Evolutionary conservation across 2,797 vertebrate genomes (phyloP).

Genomic region (Lophius americanus): DNA sequence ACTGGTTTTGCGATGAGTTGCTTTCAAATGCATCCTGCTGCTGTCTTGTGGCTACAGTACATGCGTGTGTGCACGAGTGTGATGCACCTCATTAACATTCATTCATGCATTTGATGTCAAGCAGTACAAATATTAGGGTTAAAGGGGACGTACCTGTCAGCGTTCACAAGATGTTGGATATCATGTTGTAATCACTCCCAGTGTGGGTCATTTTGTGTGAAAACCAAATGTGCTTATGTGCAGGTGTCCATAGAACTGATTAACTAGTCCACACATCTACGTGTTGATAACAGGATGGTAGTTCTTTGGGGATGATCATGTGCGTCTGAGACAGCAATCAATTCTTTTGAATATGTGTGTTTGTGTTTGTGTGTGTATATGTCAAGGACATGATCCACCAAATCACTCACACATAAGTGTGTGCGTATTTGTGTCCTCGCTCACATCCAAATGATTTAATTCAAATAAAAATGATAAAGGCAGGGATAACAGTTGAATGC

Average conservation of each 20-base stretch:
- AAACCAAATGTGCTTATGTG: slow-evolving; percentile 18
- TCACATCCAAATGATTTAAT: slow-evolving; percentile 37
- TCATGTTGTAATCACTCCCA: slow-evolving; percentile 57
- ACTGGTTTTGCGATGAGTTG: slow-evolving; percentile 41
- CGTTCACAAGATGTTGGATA: slow-evolving; percentile 54
- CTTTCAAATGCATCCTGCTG: slow-evolving; percentile 41
- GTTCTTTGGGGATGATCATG: neutral
- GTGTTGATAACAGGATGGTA: slow-evolving; percentile 5
- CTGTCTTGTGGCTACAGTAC: slow-evolving; percentile 2
- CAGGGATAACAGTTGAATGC: slow-evolving; percentile 44
- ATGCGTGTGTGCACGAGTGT: slow-evolving; percentile 5
- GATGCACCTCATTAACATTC: slow-evolving; percentile 71
- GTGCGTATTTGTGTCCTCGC: slow-evolving; percentile 20
- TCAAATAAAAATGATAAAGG: neutral
- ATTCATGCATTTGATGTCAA: slow-evolving; percentile 81
- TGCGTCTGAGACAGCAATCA: neutral
- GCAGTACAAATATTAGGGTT: slow-evolving; percentile 78
- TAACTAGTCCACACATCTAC: slow-evolving; percentile 8
- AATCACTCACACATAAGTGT: neutral
- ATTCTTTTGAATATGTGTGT: slow-evolving; percentile 33
- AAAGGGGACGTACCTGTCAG: slow-evolving; percentile 61
- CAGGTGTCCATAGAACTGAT: slow-evolving; percentile 25
- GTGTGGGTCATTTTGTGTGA: slow-evolving; percentile 22
- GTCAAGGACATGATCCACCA: neutral
- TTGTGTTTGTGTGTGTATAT: neutral